Percentiles rank a stretch among this genome's conserved stretches.
Conservation (phyloP, 2,797 vertebrate species). For the Halcyon leucocephala region DNA sequence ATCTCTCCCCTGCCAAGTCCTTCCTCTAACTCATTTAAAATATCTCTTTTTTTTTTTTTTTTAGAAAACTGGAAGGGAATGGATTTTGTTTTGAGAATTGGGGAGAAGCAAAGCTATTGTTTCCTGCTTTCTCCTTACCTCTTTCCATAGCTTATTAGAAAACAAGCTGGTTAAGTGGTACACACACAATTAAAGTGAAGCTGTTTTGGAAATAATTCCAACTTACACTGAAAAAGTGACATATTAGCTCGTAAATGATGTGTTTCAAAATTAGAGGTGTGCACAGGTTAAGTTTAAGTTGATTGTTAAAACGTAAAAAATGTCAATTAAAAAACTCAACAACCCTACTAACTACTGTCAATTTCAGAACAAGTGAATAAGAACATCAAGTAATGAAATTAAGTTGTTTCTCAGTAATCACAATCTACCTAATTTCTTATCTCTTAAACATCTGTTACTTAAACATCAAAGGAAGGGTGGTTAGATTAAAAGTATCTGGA, state of each 20-base stretch:
- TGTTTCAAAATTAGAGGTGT: constrained; percentile 56
- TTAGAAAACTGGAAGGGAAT: neutral
- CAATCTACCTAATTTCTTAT: constrained; percentile 19
- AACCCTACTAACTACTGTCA: constrained; percentile 18
- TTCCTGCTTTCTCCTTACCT: neutral
- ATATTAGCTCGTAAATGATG: constrained; percentile 10
- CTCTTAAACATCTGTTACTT: constrained; percentile 48
- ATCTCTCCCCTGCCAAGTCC: neutral
- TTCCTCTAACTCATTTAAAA: neutral
- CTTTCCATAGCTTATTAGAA: neutral
- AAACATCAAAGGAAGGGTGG: constrained; percentile 5
- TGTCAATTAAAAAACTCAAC: constrained; percentile 47
- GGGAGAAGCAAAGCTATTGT: neutral
- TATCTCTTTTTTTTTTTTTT: neutral
- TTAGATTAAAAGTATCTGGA: constrained; percentile 7
- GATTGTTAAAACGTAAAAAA: constrained; percentile 16
- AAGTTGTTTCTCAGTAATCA: constrained; percentile 43
- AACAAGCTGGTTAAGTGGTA: neutral
- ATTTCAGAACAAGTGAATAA: constrained; percentile 31
- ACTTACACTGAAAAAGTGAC: neutral
- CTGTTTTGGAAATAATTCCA: constrained; percentile 34
- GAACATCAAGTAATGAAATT: constrained; percentile 31
- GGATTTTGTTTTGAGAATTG: neutral
- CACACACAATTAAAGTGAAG: constrained; percentile 31
- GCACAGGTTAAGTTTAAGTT: constrained; percentile 10